Evolutionary conservation across 2,113 vertebrate genomes (phyloP).

Genomic region (Halcyon senegalensis): DNA sequence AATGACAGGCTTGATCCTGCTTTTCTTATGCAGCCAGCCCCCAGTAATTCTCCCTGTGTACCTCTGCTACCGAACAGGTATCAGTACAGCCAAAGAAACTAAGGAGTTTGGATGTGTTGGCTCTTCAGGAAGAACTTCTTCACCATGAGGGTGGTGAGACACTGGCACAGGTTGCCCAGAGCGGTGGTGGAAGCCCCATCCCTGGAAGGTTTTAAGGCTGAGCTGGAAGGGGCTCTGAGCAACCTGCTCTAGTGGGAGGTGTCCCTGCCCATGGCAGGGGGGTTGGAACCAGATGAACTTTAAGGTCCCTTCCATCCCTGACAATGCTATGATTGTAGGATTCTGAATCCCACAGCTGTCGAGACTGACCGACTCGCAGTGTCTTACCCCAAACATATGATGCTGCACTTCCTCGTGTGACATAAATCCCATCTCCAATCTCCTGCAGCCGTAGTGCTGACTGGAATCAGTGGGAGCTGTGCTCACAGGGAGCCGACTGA

Average conservation of each 20-base stretch:
- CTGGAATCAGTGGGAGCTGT: neutral
- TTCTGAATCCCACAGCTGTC: neutral
- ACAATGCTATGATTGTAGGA: no score
- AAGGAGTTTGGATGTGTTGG: neutral
- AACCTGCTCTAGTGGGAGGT: no score
- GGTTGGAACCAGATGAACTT: no score
- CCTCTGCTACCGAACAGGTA: neutral
- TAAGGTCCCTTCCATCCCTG: no score
- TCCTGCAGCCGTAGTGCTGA: fast-evolving
- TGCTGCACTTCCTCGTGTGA: neutral
- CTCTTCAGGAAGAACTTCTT: neutral
- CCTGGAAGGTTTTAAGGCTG: no score
- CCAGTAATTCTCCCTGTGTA: no score
- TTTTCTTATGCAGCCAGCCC: neutral
- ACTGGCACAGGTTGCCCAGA: no score
- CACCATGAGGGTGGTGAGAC: no score
- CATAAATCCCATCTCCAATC: neutral
- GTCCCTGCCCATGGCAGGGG: no score
- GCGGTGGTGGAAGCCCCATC: no score
- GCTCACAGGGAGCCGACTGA: neutral
- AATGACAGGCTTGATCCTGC: neutral
- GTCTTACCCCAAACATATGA: neutral
- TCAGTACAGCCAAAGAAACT: neutral
- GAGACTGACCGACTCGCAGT: fast-evolving
- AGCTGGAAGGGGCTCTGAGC: no score